Percentiles rank a stretch among this genome's conserved stretches.
Evolutionary conservation across 2,113 vertebrate genomes (phyloP).

Genomic region (Daphoenositta chrysoptera): DNA sequence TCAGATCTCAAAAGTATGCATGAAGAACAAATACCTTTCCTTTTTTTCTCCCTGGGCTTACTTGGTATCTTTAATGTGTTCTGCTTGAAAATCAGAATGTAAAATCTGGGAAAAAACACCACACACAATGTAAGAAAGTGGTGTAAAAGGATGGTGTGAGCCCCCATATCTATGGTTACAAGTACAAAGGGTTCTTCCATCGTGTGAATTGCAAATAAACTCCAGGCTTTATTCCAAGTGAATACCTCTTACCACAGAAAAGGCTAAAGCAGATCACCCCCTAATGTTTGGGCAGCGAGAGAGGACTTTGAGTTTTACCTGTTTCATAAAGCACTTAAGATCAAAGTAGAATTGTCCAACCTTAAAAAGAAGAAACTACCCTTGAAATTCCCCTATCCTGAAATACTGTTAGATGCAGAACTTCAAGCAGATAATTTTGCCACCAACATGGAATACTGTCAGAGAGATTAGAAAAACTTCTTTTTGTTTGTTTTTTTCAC

Average conservation of each 20-base stretch:
- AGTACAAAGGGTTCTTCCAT: neutral
- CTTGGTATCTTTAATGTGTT: neutral
- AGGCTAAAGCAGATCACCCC: neutral
- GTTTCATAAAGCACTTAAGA: neutral
- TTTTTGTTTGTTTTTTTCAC: neutral
- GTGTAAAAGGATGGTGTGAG: neutral
- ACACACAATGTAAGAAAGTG: neutral
- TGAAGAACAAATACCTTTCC: neutral
- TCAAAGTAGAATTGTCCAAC: neutral
- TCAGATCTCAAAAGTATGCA: neutral
- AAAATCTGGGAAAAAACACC: neutral
- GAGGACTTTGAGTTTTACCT: neutral
- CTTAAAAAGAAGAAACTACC: neutral
- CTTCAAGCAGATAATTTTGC: neutral
- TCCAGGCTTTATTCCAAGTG: neutral
- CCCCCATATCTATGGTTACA: neutral
- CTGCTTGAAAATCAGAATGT: neutral
- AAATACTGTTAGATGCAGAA: neutral
- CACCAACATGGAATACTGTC: neutral
- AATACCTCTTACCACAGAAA: neutral
- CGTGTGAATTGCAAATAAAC: neutral
- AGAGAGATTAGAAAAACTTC: neutral
- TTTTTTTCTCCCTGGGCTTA: neutral
- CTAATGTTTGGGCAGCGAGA: fast-evolving
- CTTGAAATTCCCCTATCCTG: neutral